Percentiles rank a stretch among this genome's conserved stretches.
These are phyloP conservation scores for Drosophila funebris DNA, from an alignment of 1,140 invertebrate genomes.

Conservation along the genomic window DNA sequence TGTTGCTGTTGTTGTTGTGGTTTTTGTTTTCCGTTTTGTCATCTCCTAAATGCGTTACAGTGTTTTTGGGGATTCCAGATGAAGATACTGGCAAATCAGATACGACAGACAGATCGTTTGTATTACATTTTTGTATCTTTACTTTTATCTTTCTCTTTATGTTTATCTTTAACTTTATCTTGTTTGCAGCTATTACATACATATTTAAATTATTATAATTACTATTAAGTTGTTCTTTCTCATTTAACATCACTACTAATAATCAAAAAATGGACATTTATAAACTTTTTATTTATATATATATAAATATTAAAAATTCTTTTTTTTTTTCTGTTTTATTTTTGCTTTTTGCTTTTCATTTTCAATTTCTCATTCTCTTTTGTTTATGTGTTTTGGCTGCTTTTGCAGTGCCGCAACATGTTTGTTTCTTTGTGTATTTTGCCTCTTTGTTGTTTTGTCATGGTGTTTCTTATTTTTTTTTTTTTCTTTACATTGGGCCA, in stretches of 20 bases:
- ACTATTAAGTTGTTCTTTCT: conserved; percentile 61
- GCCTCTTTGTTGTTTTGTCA: conserved; percentile 28
- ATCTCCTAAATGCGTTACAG: conserved; percentile 40
- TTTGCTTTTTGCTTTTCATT: conserved; percentile 22
- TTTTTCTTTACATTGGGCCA: conserved; percentile 43
- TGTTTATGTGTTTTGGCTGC: conserved; percentile 4
- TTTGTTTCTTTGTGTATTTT: conserved; percentile 15
- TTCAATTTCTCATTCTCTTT: conserved; percentile 16
- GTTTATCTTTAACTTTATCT: conserved; percentile 16
- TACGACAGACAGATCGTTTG: neutral
- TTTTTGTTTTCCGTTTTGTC: neutral
- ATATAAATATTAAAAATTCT: conserved; percentile 67
- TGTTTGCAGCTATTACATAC: conserved; percentile 61
- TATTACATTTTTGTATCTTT: neutral
- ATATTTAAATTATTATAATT: conserved; percentile 70
- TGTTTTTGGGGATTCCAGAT: conserved; percentile 19
- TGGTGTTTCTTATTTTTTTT: conserved; percentile 30
- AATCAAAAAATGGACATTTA: conserved; percentile 82
- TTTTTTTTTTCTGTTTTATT: conserved; percentile 23
- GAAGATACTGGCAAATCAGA: conserved; percentile 1
- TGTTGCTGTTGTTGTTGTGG: neutral
- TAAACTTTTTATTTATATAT: conserved; percentile 67
- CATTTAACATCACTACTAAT: conserved; percentile 79
- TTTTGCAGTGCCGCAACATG: conserved; percentile 3
- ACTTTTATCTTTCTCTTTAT: neutral